phyloP scores from a whole-genome alignment of 2,797 vertebrate genomes.

The Betta splendens region DNA sequence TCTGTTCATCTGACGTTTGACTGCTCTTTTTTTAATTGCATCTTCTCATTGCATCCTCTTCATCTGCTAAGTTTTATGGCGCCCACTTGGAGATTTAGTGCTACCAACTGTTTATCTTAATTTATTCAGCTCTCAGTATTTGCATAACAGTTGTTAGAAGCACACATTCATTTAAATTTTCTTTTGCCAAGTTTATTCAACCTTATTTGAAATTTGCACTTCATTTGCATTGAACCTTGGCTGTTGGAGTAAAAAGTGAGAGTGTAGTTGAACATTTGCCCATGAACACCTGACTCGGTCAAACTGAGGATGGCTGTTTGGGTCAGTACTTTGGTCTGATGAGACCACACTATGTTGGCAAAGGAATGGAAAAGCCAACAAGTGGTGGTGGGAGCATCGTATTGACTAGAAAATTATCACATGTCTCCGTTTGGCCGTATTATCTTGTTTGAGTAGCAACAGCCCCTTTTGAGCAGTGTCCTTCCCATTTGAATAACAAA shows the following conservation, averaged over 20 bases:
- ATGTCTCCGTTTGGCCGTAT: too few species aligned
- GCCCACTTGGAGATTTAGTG: slow-evolving; percentile 2
- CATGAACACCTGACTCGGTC: too few species aligned
- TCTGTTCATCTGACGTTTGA: slow-evolving; percentile 1
- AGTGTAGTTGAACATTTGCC: too few species aligned
- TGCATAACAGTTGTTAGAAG: not conserved
- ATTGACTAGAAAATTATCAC: too few species aligned
- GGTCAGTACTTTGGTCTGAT: too few species aligned
- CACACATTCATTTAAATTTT: not conserved
- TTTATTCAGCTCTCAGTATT: slow-evolving; percentile 5
- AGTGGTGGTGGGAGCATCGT: too few species aligned
- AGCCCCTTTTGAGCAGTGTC: too few species aligned
- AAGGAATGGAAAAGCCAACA: too few species aligned
- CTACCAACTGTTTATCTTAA: slow-evolving; percentile 17
- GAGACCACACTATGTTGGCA: too few species aligned
- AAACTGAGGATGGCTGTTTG: too few species aligned
- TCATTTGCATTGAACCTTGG: not conserved
- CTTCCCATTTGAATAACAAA: too few species aligned
- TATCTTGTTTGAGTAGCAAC: too few species aligned
- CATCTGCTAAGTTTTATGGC: not conserved
- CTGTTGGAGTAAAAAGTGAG: not conserved
- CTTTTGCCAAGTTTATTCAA: slow-evolving; percentile 4
- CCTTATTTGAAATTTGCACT: not conserved
- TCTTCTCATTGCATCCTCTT: slow-evolving; percentile 3
- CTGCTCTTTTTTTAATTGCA: not conserved